Base-by-base conservation (phyloP, 2,888 invertebrate genomes). In the Selenia dentaria region DNA sequence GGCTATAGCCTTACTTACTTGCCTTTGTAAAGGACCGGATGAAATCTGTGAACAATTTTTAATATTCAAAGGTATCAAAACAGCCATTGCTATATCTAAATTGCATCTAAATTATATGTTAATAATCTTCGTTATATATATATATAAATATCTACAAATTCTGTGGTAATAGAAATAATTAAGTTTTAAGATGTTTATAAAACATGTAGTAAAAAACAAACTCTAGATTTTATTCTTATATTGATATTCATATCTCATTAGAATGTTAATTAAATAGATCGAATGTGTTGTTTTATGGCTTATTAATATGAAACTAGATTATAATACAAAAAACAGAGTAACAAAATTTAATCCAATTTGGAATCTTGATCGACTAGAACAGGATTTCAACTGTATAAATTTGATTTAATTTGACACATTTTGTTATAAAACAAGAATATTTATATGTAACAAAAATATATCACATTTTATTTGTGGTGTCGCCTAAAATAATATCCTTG, bases 321-420 rank as follows among this genome's bases (percentile, higher is more conserved):
- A 34, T 12, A 39, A 16, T 14, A 11, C 12, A 29, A 24, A 18
- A 10, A 5, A 4, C 1, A 8, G n/a, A 16, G 4, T 16, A 16
- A 16, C 14, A 1, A n/a, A 12, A 9, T 26, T 37, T 18, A 24
- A 22, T 24, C 22, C 10, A 24, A 31, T 39, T 34, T 16, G 10
- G 11, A 33, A 24, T 45, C 22, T 35, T 27, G 12, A 45, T 27
- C 10, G 14, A 9, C n/a, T 10, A 32, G 35, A 41, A 32, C 16
- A 16, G 16, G 16, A 26, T 36, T 36, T 47, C 16, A 36, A 36
- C 29, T 40, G 14, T 27, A 32, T 47, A 41, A 47, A 37, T 41
- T 22, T 6, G 1, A 28, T 33, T 37, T 28, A 32, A 41, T 32
- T 36, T 47, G 47, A 27, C 47, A 41, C 11, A 14, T 32, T 16